A percentile compares a stretch with the other conserved stretches of the same genome.
These are phyloP conservation scores for Genyomyrus donnyi DNA, from an alignment of 2,113 vertebrate genomes.

Conservation along the genomic window DNA sequence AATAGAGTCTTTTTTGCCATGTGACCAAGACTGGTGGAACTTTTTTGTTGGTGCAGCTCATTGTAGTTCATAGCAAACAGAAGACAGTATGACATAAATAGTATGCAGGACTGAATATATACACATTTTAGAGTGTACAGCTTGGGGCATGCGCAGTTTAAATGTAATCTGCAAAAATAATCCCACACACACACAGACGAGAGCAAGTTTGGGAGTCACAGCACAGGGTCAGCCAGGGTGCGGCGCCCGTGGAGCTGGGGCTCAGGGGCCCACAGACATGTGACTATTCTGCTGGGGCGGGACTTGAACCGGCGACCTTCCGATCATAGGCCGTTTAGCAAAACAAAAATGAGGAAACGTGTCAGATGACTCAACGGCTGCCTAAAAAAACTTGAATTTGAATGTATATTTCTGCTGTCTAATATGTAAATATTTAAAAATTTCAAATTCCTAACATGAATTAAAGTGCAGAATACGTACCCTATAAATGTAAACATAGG, in stretches of 20 bases:
- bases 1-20: neutral
- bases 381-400: too few relatives aligned
- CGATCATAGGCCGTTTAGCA: neutral
- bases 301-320: neutral
- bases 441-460: neutral
- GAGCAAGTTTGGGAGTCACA: neutral
- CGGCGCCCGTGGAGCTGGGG: neutral
- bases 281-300: neutral
- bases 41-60: neutral
- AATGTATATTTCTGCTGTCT: too few relatives aligned
- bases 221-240: neutral
- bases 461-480: neutral
- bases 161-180: too few relatives aligned
- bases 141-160: too few relatives aligned
- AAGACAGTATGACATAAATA: neutral
- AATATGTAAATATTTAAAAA: neutral
- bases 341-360: neutral
- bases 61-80: neutral
- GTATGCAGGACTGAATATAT: neutral
- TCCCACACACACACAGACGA: neutral
- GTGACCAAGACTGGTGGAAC: neutral
- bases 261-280: neutral
- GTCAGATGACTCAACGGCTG: neutral
- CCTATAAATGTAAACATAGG: neutral
- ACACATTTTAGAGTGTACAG: too few relatives aligned